phyloP scores from a whole-genome alignment of 2,797 vertebrate species.

The Sebastes goodei region DNA sequence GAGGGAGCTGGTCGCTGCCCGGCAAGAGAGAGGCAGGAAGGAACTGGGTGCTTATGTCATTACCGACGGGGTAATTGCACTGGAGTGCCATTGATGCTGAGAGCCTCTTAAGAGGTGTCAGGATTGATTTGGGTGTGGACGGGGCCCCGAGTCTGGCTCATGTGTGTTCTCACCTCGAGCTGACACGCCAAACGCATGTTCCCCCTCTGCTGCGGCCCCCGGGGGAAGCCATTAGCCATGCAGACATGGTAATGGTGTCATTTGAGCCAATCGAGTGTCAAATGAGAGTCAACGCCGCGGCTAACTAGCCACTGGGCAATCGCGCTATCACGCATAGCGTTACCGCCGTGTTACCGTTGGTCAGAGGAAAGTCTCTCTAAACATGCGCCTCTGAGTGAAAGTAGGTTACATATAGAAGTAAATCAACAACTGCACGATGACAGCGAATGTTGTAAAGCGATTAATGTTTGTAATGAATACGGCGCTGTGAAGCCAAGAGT shows the following conservation, averaged over 20 bases:
- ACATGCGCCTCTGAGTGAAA: constrained; percentile 29
- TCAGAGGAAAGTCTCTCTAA: constrained; percentile 35
- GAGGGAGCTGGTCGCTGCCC: constrained; percentile 52
- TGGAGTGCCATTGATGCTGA: constrained; percentile 80
- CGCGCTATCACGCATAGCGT: constrained; percentile 35
- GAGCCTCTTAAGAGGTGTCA: constrained; percentile 83
- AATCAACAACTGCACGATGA: constrained; percentile 57
- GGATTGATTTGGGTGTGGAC: constrained; percentile 76
- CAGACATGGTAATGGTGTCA: constrained; percentile 85
- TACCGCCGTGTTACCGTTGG: constrained; percentile 44
- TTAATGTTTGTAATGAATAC: constrained; percentile 63
- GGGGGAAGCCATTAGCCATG: constrained; percentile 82
- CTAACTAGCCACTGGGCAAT: constrained; percentile 76
- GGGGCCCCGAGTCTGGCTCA: constrained; percentile 78
- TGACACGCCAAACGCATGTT: constrained; percentile 81
- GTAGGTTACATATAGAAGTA: constrained; percentile 32
- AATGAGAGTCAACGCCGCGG: constrained; percentile 75
- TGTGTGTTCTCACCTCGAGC: constrained; percentile 85
- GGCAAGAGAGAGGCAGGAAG: constrained; percentile 67
- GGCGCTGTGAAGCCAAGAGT: constrained; percentile 17
- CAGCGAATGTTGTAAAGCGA: constrained; percentile 61
- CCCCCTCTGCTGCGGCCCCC: constrained; percentile 59
- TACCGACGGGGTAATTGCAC: constrained; percentile 80
- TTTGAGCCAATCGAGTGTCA: constrained; percentile 82
- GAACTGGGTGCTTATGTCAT: constrained; percentile 83